Evolutionary conservation across 2,797 vertebrate species (phyloP).

Genomic region (Brotula barbata): DNA sequence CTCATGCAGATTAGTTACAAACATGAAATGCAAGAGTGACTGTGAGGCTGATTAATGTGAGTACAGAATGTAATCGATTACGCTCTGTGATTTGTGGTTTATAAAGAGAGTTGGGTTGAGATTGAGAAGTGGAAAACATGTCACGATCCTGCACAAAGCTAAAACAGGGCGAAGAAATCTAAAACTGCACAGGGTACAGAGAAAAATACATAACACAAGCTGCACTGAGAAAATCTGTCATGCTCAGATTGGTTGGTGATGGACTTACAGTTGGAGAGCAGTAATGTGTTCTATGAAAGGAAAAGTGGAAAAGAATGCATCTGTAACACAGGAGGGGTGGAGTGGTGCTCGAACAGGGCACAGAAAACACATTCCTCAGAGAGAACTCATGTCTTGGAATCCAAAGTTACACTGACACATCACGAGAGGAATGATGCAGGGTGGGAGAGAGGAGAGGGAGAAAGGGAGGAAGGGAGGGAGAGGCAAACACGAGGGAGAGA

Average conservation of each 20-base stretch:
- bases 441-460: slow-evolving; percentile 49
- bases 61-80: neutral
- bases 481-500: neutral
- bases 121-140: slow-evolving; percentile 32
- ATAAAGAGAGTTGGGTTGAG: slow-evolving; percentile 16
- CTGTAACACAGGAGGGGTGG: slow-evolving; percentile 62
- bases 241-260: slow-evolving; percentile 19
- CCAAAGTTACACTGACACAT: slow-evolving; percentile 76
- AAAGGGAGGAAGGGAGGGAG: slow-evolving; percentile 10
- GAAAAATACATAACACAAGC: slow-evolving; percentile 17
- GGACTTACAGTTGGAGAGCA: slow-evolving; percentile 37
- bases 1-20: slow-evolving; percentile 19
- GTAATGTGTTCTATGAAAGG: slow-evolving; percentile 51
- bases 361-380: slow-evolving; percentile 80
- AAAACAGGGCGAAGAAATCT: slow-evolving; percentile 27
- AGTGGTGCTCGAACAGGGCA: slow-evolving; percentile 63
- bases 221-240: slow-evolving; percentile 18
- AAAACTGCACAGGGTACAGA: no score
- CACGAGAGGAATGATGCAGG: slow-evolving; percentile 72
- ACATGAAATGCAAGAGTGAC: slow-evolving; percentile 3
- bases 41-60: slow-evolving; percentile 17
- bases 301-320: slow-evolving; percentile 68
- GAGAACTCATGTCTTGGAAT: slow-evolving; percentile 83
- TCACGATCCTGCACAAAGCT: slow-evolving; percentile 22
- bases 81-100: slow-evolving; percentile 5